Evolutionary conservation across 2,113 vertebrate species (phyloP), one percentile per base, ranked within the genome.

Genomic region (Coreoperca whiteheadi): DNA sequence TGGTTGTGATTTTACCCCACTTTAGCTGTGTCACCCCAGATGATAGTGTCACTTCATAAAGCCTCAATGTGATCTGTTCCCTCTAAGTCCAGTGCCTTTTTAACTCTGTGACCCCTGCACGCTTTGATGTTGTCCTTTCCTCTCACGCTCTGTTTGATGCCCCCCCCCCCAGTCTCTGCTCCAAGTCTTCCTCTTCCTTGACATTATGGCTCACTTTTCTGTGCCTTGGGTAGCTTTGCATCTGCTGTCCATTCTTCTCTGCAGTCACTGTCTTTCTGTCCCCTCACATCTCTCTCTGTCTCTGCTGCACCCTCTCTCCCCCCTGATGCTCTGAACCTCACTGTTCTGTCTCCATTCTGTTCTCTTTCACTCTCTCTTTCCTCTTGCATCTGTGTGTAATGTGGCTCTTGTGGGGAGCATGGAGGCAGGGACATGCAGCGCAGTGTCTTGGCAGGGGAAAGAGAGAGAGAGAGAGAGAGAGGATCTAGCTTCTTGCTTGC

Each of bases 61-160:
- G 53, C 87, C 77, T 32, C 41, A 72, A 87, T 56, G 78, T 2
- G 41, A 63, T 84, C 85, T 34, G 80, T n/a, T 86, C 78, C 74
- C 82, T 32, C 54, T 63, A 39, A 50, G 53, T 79, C 88, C 86
- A 18, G 53, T 48, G 79, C 61, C 82, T 50, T 75, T 90, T 87
- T 79, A 66, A 74, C 83, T 86, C 79, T 1, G 53, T 71, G 91
- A 94, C 92, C 89, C 63, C 65, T 50, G 68, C 75, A 18, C 18
- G 53, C 92, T 92, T 90, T 93, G 90, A 92, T 85, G 83, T 92
- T 60, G 82, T 83, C 91, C 89, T 88, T 41, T 89, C 43, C 67
- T 86, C 85, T 76, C 43, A 23, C 37, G 0, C 69, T 64, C 76
- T 0, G 16, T 41, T 79, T 74, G 73, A 74, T 73, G 74, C 32